phyloP scores from a whole-genome alignment of 1,140 invertebrate genomes.

The Drosophila repleta region DNA sequence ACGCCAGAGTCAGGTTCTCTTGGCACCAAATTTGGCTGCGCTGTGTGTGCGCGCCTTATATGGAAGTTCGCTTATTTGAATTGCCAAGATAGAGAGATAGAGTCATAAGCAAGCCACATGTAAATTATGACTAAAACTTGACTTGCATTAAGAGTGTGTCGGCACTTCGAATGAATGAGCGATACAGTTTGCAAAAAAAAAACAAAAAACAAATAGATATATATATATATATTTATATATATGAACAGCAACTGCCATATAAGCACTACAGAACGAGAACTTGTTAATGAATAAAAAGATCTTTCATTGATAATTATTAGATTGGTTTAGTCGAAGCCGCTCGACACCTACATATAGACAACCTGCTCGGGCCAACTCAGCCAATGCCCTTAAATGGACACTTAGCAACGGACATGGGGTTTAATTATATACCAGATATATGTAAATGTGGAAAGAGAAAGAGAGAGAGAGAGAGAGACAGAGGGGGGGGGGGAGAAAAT shows the following conservation, averaged over 20 bases:
- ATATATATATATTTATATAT: background rate
- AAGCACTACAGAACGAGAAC: constrained; percentile 56
- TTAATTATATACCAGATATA: constrained; percentile 55
- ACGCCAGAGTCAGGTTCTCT: constrained; percentile 34
- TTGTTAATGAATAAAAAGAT: constrained; percentile 79
- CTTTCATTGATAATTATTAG: constrained; percentile 80
- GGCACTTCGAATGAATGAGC: constrained; percentile 46
- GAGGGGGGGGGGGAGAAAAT: background rate
- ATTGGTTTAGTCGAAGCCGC: constrained; percentile 55
- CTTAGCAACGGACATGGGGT: constrained; percentile 31
- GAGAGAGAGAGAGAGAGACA: constrained; percentile 5
- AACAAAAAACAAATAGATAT: background rate
- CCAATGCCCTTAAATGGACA: constrained; percentile 72
- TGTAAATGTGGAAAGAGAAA: constrained; percentile 1
- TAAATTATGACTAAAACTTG: constrained; percentile 75
- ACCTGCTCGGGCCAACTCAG: constrained; percentile 34
- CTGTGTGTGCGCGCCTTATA: constrained; percentile 59
- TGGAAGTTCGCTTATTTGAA: constrained; percentile 44
- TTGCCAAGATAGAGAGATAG: constrained; percentile 54
- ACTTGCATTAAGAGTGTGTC: constrained; percentile 56
- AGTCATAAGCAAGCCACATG: constrained; percentile 64
- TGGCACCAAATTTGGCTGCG: constrained; percentile 65
- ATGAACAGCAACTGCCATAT: constrained; percentile 53
- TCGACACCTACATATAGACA: constrained; percentile 41
- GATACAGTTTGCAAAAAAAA: constrained; percentile 35